Evolutionary conservation across 1,140 invertebrate genomes (phyloP).

Genomic region (Samia ricini): DNA sequence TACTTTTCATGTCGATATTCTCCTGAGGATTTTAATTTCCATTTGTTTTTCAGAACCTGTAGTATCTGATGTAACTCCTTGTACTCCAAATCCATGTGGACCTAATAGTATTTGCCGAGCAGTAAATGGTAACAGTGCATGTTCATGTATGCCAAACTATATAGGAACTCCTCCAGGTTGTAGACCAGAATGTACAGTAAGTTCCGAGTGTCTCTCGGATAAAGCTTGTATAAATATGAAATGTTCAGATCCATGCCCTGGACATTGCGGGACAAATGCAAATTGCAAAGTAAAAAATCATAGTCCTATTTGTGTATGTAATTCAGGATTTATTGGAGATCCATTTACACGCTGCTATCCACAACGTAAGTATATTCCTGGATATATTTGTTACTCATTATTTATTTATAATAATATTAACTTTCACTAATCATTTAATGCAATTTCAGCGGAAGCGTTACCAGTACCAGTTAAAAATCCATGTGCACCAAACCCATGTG

Average conservation of each 20-base stretch:
- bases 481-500: constrained; percentile 82
- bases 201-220: constrained; percentile 83
- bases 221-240: constrained; percentile 83
- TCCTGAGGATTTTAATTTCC: neutral
- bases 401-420: neutral
- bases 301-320: constrained; percentile 79
- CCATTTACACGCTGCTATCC: constrained; percentile 78
- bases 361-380: constrained; percentile 69
- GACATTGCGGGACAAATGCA: constrained; percentile 86
- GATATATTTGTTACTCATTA: neutral
- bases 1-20: neutral
- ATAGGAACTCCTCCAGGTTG: constrained; percentile 86
- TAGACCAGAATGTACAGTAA: constrained; percentile 84
- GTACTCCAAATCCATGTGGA: constrained; percentile 84
- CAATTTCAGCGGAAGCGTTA: constrained; percentile 50
- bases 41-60: constrained; percentile 35
- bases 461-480: constrained; percentile 66
- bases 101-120: constrained; percentile 85
- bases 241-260: constrained; percentile 84
- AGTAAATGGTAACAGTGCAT: constrained; percentile 81
- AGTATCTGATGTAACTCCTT: constrained; percentile 73
- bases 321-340: constrained; percentile 74
- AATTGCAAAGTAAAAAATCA: constrained; percentile 87
- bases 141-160: constrained; percentile 85
- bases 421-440: neutral